Evolutionary conservation across 2,797 vertebrate genomes (phyloP).

Genomic region (Chromis chromis): DNA sequence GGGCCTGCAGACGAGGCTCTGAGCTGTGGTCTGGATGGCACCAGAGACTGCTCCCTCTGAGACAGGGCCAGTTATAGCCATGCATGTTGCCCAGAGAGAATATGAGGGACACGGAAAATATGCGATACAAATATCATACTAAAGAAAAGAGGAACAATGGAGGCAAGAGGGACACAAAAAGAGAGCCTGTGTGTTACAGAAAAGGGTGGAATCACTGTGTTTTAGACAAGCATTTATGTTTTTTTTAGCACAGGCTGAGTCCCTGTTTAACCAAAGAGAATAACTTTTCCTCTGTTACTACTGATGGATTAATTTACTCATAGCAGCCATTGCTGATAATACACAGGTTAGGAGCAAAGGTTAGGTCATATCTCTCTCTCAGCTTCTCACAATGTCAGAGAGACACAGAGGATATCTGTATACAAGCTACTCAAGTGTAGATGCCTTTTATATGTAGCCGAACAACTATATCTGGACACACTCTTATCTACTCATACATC

Average conservation of each 20-base stretch:
- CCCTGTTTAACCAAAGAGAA: conserved; percentile 10
- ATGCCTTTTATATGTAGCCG: conserved; percentile 50
- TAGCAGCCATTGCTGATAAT: conserved; percentile 5
- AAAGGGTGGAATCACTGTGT: background rate
- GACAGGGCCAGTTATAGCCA: conserved; percentile 45
- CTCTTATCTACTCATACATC: conserved; percentile 63
- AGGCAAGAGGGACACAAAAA: background rate
- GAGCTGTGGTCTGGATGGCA: conserved; percentile 77
- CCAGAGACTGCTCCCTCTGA: conserved; percentile 60
- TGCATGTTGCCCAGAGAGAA: conserved; percentile 54
- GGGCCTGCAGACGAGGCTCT: conserved; percentile 73
- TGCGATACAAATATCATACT: conserved; percentile 41
- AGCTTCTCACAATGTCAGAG: conserved; percentile 40
- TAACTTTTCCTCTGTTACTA: background rate
- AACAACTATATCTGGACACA: conserved; percentile 56
- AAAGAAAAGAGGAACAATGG: conserved; percentile 6
- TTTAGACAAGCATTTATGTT: background rate
- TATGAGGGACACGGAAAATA: conserved; percentile 45
- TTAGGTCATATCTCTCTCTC: conserved; percentile 36
- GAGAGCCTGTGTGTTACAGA: no score
- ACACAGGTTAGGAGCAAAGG: background rate
- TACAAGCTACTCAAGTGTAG: conserved; percentile 8
- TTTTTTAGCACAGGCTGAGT: background rate
- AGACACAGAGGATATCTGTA: conserved; percentile 27
- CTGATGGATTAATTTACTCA: background rate